Evolutionary conservation across 2,888 invertebrate species (phyloP), one percentile per base, ranked within the genome.

Genomic region (Monopis laevigella): DNA sequence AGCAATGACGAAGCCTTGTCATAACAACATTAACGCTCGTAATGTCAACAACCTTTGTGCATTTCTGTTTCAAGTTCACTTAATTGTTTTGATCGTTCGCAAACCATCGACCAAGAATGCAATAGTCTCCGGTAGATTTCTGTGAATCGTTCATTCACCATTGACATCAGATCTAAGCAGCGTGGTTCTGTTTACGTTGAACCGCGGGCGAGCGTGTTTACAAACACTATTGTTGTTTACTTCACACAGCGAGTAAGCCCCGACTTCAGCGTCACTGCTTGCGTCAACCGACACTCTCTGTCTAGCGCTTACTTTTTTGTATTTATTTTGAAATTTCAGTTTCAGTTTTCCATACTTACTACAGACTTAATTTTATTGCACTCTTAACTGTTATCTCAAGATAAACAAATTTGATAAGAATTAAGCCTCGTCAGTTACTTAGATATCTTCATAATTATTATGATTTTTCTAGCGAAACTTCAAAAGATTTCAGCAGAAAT

Each of bases 161-260:
- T 65, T 65, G 66, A 67, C 65, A 66, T 61, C n/a, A n/a, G n/a
- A n/a, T 32, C 58, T 59, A 60, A 62, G 36, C 67, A 64, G 54
- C 68, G 63, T 68, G 69, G 62, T 52, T 47, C 51, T 73, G 70
- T 75, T 75, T 77, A 74, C 71, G 65, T 62, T 58, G 48, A 50
- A 54, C 56, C 55, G 57, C 52, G 52, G 53, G 32, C 49, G 55
- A 52, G 52, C 48, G 50, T 77, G 74, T 75, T 78, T 78, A 73
- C 73, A 71, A 78, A 78, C 74, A 78, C 57, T 62, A 61, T 62
- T 45, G 65, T 66, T 72, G 70, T 75, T 69, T 70, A 72, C 70
- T 59, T 56, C 45, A 45, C 62, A 65, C 60, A 57, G 62, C 59
- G 52, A 41, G 41, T 36, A 16, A 17, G 29, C 40, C 21, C 32